Conservation (phyloP, 2,797 vertebrate genomes). For the Lophotriccus pileatus region DNA sequence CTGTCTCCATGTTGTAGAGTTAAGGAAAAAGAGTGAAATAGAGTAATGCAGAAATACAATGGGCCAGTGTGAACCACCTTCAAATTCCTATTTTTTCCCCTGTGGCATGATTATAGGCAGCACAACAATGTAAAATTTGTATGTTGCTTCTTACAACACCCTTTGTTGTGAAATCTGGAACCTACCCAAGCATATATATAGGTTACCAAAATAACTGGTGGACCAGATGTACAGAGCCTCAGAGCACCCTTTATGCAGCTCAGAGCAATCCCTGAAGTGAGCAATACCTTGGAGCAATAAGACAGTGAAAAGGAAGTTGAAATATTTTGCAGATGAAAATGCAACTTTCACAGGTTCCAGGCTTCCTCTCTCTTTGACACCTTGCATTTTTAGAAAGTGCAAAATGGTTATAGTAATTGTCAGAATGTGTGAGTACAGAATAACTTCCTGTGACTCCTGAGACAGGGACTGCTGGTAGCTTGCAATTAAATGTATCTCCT, state of each 20-base stretch:
- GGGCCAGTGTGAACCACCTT: not conserved
- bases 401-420: not conserved
- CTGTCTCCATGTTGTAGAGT: not conserved
- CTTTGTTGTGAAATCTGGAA: not conserved
- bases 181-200: not conserved
- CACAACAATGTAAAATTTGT: not conserved
- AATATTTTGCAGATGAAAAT: not conserved
- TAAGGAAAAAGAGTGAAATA: not conserved
- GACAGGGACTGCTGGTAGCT: fast-evolving
- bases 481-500: not conserved
- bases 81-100: not conserved
- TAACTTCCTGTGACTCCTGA: not conserved
- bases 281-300: not conserved
- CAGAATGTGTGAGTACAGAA: not conserved
- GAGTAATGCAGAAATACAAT: not conserved
- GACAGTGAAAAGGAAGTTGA: not conserved
- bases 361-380: not conserved
- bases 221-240: not conserved
- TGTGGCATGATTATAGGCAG: not conserved
- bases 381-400: not conserved
- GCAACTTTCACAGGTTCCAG: not conserved
- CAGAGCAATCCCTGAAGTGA: not conserved
- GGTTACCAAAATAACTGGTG: not conserved
- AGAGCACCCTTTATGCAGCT: not conserved
- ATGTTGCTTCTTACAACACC: not conserved